phyloP scores from a whole-genome alignment of 2,888 invertebrate species.

The Zelleria hepariella region DNA sequence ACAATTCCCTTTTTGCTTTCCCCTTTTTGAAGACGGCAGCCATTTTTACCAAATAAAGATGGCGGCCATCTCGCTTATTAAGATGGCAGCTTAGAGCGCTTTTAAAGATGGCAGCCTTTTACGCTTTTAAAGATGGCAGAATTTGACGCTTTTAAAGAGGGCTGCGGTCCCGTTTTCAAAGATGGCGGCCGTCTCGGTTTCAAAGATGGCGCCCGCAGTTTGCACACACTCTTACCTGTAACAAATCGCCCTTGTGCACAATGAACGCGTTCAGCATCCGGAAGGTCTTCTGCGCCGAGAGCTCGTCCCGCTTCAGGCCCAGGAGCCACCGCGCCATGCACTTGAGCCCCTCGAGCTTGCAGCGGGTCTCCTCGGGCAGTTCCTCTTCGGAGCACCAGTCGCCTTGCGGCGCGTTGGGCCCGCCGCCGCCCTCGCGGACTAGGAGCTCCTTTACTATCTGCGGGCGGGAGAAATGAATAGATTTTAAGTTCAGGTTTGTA shows the following conservation, averaged over 20 bases:
- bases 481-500: background rate
- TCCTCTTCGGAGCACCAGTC: slow-evolving; percentile 90
- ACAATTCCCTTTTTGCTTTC: too few relatives aligned
- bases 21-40: too few relatives aligned
- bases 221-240: slow-evolving; percentile 58
- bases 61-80: too few relatives aligned
- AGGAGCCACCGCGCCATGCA: slow-evolving; percentile 97
- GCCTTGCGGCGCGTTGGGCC: slow-evolving; percentile 62
- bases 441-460: slow-evolving; percentile 95
- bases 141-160: too few relatives aligned
- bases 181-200: too few relatives aligned
- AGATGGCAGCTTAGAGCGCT: too few relatives aligned
- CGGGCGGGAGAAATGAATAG: background rate
- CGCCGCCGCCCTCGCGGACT: slow-evolving; percentile 82
- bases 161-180: too few relatives aligned
- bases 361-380: slow-evolving; percentile 90
- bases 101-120: too few relatives aligned
- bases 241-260: slow-evolving; percentile 89
- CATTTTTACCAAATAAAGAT: too few relatives aligned
- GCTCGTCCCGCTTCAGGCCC: slow-evolving; percentile 88
- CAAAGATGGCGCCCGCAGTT: too few relatives aligned
- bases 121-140: too few relatives aligned
- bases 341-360: slow-evolving; percentile 95
- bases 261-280: slow-evolving; percentile 95
- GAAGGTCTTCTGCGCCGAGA: slow-evolving; percentile 94